phyloP scores from a whole-genome alignment of 2,888 invertebrate genomes.

The Phymatocera aterrima region DNA sequence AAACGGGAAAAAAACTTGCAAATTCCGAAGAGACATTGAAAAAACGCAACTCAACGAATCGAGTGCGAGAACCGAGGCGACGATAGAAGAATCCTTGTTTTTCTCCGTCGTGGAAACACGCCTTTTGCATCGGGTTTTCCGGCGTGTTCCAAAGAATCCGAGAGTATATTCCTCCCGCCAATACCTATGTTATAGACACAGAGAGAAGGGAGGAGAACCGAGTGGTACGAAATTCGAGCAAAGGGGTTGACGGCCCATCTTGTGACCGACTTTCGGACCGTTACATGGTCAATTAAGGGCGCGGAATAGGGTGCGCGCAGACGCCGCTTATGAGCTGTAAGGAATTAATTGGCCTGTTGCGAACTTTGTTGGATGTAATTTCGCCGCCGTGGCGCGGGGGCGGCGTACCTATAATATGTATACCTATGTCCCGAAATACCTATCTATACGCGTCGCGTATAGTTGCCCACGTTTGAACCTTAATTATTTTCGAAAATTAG shows the following conservation, averaged over 20 bases:
- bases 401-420: not conserved
- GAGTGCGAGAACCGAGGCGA: too few species aligned
- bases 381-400: too few species aligned
- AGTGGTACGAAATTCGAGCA: not conserved
- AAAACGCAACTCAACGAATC: too few species aligned
- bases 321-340: constrained; percentile 61
- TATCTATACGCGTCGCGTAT: not conserved
- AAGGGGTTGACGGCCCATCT: constrained; percentile 10
- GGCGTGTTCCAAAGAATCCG: too few species aligned
- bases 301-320: constrained; percentile 52
- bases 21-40: too few species aligned
- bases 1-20: too few species aligned
- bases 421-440: not conserved
- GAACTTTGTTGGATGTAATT: not conserved
- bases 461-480: too few species aligned
- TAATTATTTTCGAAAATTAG: too few species aligned
- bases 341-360: constrained; percentile 62
- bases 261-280: constrained; percentile 21
- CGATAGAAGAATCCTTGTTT: too few species aligned
- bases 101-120: too few species aligned
- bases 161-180: not conserved
- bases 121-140: too few species aligned
- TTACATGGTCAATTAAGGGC: constrained; percentile 60
- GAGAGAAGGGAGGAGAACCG: not conserved
- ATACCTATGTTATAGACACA: not conserved